phyloP scores from a whole-genome alignment of 2,113 vertebrate genomes.

The Neopipo cinnamomea region DNA sequence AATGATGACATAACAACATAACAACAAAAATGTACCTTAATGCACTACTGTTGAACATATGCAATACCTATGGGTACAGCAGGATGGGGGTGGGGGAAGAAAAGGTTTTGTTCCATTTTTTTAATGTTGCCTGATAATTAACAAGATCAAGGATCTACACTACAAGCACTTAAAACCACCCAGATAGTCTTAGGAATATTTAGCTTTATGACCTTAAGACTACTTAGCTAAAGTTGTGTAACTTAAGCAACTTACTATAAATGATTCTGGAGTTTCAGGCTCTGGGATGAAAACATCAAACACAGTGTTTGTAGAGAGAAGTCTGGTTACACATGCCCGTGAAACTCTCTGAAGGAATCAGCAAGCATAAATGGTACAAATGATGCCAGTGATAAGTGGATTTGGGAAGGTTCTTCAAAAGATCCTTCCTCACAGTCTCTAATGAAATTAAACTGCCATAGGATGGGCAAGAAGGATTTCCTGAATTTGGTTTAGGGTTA shows the following conservation, averaged over 20 bases:
- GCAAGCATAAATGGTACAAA: background rate
- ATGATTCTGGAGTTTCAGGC: background rate
- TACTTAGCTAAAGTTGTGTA: background rate
- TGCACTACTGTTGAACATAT: background rate
- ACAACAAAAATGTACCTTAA: background rate
- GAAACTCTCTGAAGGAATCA: background rate
- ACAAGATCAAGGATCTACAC: background rate
- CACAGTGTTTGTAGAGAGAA: background rate
- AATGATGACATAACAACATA: background rate
- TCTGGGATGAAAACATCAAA: background rate
- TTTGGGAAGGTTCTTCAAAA: background rate
- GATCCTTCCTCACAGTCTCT: background rate
- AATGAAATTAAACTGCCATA: background rate
- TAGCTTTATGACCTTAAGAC: background rate
- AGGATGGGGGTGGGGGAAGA: background rate
- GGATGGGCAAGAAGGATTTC: background rate
- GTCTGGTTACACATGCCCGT: fast-evolving
- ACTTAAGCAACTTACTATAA: background rate
- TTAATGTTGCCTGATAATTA: background rate
- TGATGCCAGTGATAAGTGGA: background rate
- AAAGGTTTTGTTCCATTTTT: background rate
- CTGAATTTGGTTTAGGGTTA: background rate
- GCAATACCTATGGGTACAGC: background rate
- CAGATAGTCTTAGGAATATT: background rate
- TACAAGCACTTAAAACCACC: background rate